Evolutionary conservation across 2,797 vertebrate species (phyloP).

Genomic region (Mormyrus hasselquistii): DNA sequence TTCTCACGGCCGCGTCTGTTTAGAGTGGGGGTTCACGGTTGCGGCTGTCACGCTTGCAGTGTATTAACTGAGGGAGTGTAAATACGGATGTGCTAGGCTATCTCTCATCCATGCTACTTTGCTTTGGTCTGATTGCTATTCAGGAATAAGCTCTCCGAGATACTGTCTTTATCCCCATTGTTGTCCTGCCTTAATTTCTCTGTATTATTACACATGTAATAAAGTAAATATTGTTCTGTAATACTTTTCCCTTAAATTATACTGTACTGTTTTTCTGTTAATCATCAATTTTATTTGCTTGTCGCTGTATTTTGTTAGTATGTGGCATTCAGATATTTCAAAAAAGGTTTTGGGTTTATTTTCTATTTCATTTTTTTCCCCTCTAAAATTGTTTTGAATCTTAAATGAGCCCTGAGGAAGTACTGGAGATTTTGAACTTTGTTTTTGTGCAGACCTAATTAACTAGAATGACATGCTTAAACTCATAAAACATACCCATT

Average conservation of each 20-base stretch:
- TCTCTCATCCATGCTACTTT: neutral
- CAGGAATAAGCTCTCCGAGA: neutral
- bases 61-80: neutral
- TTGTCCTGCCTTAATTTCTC: neutral
- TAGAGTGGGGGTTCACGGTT: neutral
- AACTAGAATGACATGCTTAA: neutral
- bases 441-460: neutral
- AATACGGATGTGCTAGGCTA: neutral
- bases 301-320: neutral
- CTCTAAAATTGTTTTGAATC: neutral
- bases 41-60: neutral
- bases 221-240: neutral
- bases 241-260: neutral
- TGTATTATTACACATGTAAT: neutral
- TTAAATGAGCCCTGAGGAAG: neutral
- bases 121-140: neutral
- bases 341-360: neutral
- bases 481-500: neutral
- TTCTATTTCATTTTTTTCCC: neutral
- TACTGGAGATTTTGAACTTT: neutral
- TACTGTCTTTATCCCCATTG: neutral
- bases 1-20: neutral
- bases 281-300: neutral
- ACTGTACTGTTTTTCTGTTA: neutral
- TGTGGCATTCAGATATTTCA: neutral